Evolutionary conservation across 2,888 invertebrate genomes (phyloP).

Genomic region (Merodon equestris): DNA sequence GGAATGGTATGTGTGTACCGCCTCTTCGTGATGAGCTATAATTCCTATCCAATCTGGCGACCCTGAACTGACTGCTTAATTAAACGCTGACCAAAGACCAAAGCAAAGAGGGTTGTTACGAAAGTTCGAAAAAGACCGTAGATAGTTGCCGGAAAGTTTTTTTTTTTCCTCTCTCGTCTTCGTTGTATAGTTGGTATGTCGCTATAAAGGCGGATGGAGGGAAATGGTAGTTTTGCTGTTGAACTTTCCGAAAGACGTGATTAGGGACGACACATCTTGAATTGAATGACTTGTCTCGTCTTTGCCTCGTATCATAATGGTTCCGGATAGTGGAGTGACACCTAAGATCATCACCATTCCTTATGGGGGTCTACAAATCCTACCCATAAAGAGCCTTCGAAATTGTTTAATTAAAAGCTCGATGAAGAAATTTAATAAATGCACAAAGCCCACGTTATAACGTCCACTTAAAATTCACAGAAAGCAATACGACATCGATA

Average conservation of each 20-base stretch:
- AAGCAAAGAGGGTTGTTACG: neutral
- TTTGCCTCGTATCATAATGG: neutral
- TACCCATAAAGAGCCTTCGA: conserved; percentile 24
- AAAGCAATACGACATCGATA: conserved; percentile 53
- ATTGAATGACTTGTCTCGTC: conserved; percentile 62
- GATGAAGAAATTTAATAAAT: conserved; percentile 36
- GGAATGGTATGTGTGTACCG: too few species aligned
- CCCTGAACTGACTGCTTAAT: conserved; percentile 69
- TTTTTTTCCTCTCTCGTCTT: conserved; percentile 43
- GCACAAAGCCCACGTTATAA: conserved; percentile 28
- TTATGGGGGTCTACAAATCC: too few species aligned
- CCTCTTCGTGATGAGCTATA: conserved; percentile 62
- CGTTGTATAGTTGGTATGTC: neutral
- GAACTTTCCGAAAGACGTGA: conserved; percentile 55
- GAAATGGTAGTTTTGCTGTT: conserved; percentile 23
- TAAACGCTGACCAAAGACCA: conserved; percentile 64
- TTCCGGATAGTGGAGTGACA: too few species aligned
- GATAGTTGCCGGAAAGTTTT: conserved; percentile 55
- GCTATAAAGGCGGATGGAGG: neutral
- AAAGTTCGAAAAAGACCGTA: too few species aligned
- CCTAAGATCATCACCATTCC: too few species aligned
- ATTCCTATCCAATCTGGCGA: conserved; percentile 68
- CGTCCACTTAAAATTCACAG: conserved; percentile 42
- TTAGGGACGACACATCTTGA: conserved; percentile 63
- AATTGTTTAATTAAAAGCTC: conserved; percentile 43